Base-by-base conservation (phyloP, 2,888 invertebrate genomes). In the Scelioninae gen. 2 region DNA sequence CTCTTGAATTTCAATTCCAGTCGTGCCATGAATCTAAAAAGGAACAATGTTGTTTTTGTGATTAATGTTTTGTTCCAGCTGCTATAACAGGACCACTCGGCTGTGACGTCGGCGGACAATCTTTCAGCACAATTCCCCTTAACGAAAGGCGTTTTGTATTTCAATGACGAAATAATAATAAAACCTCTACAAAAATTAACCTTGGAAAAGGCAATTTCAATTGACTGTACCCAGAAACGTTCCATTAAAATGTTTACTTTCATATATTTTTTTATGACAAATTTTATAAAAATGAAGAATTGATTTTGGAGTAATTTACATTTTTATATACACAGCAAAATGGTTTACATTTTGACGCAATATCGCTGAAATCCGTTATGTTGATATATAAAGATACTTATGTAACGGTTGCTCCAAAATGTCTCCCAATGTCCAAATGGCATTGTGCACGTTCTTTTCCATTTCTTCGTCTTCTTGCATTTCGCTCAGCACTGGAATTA, bases 401-500 rank as follows among this genome's bases (percentile, higher is more conserved):
- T 96, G 94, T 25, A 97, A 88, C 0, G 96, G 94, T 87, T 97
- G 96, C 2, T 96, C 96, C 0, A 97, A 88, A 79, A 95, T 92
- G 68, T 91, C 90, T 84, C 97, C 97, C 77, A 97, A 89, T 78
- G 95, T 93, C 73, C 93, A 91, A 2, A 97, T 91, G 2, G 95
- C 93, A 75, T 90, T 90, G 79, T 94, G 93, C 1, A 95, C 94
- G 41, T 90, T 90, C 39, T 90, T 89, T 83, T 96, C 96, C 31
- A 96, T 96, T 28, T 88, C 89, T 75, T 93, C 91, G 76, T 94
- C 93, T 88, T 97, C 97, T 78, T 97, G 89, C 11, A 98, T 88
- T 84, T 98, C 97, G 0, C 96, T 95, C 31, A 98, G 88, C 89
- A 97, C 97, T 0, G 97, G 97, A 73, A 97, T 93, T 2, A 96